Conservation (phyloP, 2,113 vertebrate genomes). For the Mustela nigripes region DNA sequence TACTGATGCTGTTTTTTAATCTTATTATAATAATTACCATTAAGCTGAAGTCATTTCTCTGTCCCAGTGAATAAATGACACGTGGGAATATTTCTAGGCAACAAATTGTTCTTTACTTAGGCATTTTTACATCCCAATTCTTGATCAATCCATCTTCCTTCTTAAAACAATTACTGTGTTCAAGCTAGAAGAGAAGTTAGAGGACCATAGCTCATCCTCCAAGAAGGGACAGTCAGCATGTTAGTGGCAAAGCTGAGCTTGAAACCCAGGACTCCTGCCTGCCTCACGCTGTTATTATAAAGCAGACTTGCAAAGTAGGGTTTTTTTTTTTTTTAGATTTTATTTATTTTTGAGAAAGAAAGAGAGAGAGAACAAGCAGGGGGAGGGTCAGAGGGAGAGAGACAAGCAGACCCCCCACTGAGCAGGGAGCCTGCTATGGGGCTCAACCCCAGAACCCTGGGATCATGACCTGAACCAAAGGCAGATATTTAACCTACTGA, state of each 20-base stretch:
- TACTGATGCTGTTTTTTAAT: background rate
- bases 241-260: background rate
- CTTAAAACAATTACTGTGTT: constrained; percentile 3
- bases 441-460: no score
- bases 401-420: no score
- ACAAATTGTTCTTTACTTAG: background rate
- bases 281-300: background rate
- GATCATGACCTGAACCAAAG: no score
- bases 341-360: background rate
- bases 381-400: background rate
- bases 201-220: background rate
- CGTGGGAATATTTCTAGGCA: constrained; percentile 14
- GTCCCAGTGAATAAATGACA: constrained; percentile 17
- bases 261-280: background rate
- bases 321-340: background rate
- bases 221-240: background rate
- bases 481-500: no score
- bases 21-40: background rate
- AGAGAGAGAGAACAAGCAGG: background rate
- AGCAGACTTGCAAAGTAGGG: background rate
- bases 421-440: no score
- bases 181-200: background rate
- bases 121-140: constrained; percentile 26
- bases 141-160: constrained; percentile 14
- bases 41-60: constrained; percentile 47